Evolutionary conservation across 2,797 vertebrate genomes (phyloP), one percentile per base, ranked within the genome.

Genomic region (Parauchenoglanis ngamensis): DNA sequence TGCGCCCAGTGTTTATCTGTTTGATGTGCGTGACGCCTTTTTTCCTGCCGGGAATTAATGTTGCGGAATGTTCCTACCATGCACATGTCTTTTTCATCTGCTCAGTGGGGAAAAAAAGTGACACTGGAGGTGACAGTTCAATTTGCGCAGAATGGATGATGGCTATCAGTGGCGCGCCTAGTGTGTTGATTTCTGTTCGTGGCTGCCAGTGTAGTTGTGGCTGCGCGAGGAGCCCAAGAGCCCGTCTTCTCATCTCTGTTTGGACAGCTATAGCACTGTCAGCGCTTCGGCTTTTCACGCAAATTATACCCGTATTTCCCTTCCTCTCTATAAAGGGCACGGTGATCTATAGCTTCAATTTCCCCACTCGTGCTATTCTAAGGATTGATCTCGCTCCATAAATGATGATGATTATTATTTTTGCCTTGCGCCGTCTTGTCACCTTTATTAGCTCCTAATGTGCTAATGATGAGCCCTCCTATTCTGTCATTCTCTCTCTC

Each of bases 141-240:
- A 99, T 99, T 98, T 98, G 94, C 96, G 93, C 94, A 92, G 98
- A 97, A 99, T 96, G 95, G 97, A 99, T 99, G 96, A 96, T 91
- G 90, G 96, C 97, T 95, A 96, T 97, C 96, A 94, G 93, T 92
- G 89, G 93, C 91, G 93, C 87, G 75, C 94, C 80, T 91, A 93
- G 95, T 92, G 61, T 95, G 93, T 94, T 93, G 96, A 95, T 94
- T 96, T 95, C 95, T 95, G 94, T 97, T 97, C 96, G 96, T 96
- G 93, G 95, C 96, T 96, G 95, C 90, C 91, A 81, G 94, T 95
- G 96, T 95, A 95, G 94, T 94, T 93, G 94, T 92, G 92, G 93
- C 86, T 91, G 89, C 90, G 90, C 89, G 93, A 94, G 92, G 94
- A 94, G 92, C 93, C 87, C 25, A 21, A 87, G 91, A 94, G 85